A percentile compares a stretch with the other conserved stretches of the same genome.
phyloP scores from a whole-genome alignment of 2,113 vertebrate species.

The Chrysemys picta region DNA sequence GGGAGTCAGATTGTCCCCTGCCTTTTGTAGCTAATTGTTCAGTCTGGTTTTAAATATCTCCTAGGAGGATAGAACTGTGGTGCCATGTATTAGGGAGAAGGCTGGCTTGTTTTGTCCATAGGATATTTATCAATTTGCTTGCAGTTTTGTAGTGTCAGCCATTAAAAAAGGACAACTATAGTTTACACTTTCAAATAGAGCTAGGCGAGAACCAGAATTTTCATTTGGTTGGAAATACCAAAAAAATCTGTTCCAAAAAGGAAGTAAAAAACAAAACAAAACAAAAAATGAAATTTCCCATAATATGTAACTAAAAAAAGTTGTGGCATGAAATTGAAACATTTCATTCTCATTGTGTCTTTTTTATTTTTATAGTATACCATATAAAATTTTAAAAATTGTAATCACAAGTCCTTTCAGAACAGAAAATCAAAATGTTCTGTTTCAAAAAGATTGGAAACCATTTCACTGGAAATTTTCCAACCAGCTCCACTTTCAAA shows the following conservation, averaged over 20 bases:
- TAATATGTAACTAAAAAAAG: not conserved
- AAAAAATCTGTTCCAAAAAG: not conserved
- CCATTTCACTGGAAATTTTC: not conserved
- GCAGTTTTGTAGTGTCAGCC: not conserved
- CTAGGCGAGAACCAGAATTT: not conserved
- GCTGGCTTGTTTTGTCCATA: not conserved
- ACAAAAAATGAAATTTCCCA: not conserved
- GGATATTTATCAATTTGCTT: not conserved
- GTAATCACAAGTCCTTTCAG: not conserved
- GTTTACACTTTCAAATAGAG: not conserved
- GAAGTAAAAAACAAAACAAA: rapidly evolving
- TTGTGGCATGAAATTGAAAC: not conserved
- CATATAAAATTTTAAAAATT: not conserved
- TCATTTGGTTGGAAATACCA: not conserved
- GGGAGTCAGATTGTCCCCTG: not conserved
- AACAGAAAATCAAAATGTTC: not conserved
- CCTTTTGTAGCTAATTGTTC: not conserved
- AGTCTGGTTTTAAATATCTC: not conserved
- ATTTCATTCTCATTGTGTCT: not conserved
- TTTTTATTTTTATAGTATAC: not conserved
- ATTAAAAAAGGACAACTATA: not conserved
- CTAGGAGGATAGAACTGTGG: not conserved
- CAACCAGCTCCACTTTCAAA: not conserved
- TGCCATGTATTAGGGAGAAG: not conserved
- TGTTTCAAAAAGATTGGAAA: not conserved